Conservation (phyloP, 1,140 invertebrate species). For the Ridgeia piscesae region DNA sequence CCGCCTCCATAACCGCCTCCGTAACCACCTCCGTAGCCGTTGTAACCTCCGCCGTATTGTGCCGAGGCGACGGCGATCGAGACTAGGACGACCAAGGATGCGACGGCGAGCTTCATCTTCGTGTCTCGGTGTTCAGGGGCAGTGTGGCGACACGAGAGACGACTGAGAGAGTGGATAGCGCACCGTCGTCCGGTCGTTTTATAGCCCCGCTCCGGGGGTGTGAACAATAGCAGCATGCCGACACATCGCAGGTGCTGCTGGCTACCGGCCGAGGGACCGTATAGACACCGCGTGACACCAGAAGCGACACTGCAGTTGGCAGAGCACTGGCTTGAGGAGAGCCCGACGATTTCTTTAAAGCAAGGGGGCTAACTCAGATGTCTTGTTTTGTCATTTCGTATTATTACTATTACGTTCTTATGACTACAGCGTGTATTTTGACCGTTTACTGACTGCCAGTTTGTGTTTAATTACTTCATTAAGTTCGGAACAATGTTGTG, state of each 20-base stretch:
- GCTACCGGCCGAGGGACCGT: not conserved
- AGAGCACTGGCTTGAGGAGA: too few relatives aligned
- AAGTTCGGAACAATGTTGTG: too few relatives aligned
- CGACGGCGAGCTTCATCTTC: not conserved
- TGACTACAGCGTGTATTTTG: too few relatives aligned
- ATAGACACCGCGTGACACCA: not conserved
- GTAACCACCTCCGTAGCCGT: not conserved
- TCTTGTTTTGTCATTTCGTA: too few relatives aligned
- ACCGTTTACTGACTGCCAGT: too few relatives aligned
- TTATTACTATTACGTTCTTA: too few relatives aligned
- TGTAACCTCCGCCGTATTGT: constrained; percentile 9
- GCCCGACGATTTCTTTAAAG: too few relatives aligned
- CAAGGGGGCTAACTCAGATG: too few relatives aligned
- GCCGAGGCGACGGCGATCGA: not conserved
- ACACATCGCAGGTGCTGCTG: not conserved
- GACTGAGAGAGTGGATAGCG: not conserved
- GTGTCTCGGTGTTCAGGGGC: not conserved
- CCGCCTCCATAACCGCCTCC: not conserved
- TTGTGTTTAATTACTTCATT: too few relatives aligned
- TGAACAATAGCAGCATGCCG: not conserved
- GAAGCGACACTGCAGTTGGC: too few relatives aligned
- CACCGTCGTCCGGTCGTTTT: not conserved
- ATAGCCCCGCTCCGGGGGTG: not conserved
- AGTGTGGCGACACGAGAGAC: not conserved
- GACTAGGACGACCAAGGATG: not conserved